Conservation (phyloP, 2,888 invertebrate genomes). For the Tetragonisca angustula region DNA sequence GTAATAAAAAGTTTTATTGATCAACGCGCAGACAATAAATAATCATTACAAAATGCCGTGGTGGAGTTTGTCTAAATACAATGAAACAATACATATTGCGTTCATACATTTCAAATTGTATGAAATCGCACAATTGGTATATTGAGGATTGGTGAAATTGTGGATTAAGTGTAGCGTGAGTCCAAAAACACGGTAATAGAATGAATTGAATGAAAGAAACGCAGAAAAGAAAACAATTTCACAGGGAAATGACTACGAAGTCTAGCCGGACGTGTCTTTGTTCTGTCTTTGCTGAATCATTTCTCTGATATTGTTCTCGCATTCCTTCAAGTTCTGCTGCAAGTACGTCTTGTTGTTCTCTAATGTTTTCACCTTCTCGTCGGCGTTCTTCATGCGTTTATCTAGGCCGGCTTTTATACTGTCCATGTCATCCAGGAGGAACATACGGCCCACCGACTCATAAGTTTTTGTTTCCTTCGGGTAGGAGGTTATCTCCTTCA, state of each 20-base stretch:
- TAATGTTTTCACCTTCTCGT: slow-evolving; percentile 89
- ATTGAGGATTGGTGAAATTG: background rate
- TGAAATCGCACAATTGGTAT: background rate
- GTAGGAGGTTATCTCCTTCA: slow-evolving; percentile 86
- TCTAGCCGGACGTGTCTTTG: slow-evolving; percentile 73
- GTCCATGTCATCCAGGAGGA: slow-evolving; percentile 88
- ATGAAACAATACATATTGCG: background rate
- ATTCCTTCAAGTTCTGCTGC: slow-evolving; percentile 92
- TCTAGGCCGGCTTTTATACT: slow-evolving; percentile 88
- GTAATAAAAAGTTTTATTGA: slow-evolving; percentile 14
- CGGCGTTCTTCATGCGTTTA: slow-evolving; percentile 85
- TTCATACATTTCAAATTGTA: background rate
- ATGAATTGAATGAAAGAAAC: background rate
- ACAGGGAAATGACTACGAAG: background rate
- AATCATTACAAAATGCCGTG: background rate
- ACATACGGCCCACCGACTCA: slow-evolving; percentile 94
- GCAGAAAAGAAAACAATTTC: background rate
- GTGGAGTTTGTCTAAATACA: background rate
- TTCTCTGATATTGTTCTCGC: slow-evolving; percentile 93
- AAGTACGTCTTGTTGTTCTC: slow-evolving; percentile 92
- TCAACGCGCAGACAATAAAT: background rate
- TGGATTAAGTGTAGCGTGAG: background rate
- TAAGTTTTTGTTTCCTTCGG: slow-evolving; percentile 89
- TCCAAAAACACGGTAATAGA: background rate
- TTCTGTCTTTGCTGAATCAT: slow-evolving; percentile 88